Evolutionary conservation across 2,113 vertebrate genomes (phyloP).

Genomic region (Hippopotamus amphibius): DNA sequence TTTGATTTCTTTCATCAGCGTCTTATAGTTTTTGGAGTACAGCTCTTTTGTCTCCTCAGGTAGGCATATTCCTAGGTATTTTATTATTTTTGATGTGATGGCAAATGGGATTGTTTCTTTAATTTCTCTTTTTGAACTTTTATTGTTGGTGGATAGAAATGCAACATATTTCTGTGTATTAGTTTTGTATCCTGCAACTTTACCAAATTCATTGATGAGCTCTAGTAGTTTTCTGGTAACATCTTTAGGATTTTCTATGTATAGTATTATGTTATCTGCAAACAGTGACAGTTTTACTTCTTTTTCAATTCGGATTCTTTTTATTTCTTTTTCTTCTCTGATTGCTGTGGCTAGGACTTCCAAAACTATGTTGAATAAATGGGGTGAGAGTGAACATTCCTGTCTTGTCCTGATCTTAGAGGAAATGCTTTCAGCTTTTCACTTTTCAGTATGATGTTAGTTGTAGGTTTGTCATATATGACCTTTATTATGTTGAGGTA

Average conservation of each 20-base stretch:
- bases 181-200: neutral
- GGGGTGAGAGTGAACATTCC: neutral
- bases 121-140: neutral
- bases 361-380: neutral
- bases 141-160: neutral
- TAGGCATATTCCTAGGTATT: neutral
- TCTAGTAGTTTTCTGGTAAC: neutral
- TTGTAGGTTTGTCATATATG: neutral
- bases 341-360: neutral
- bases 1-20: neutral
- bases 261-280: neutral
- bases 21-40: neutral
- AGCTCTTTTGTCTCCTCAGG: neutral
- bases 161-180: neutral
- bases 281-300: neutral
- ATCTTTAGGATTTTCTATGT: neutral
- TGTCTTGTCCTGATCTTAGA: neutral
- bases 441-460: neutral
- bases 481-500: neutral
- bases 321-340: neutral
- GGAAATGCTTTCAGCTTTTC: neutral
- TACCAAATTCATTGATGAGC: neutral
- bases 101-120: neutral
- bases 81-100: neutral
- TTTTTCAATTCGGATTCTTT: neutral